These are phyloP conservation scores for Ooceraea biroi DNA, from an alignment of 1,140 invertebrate genomes.

Conservation along the genomic window DNA sequence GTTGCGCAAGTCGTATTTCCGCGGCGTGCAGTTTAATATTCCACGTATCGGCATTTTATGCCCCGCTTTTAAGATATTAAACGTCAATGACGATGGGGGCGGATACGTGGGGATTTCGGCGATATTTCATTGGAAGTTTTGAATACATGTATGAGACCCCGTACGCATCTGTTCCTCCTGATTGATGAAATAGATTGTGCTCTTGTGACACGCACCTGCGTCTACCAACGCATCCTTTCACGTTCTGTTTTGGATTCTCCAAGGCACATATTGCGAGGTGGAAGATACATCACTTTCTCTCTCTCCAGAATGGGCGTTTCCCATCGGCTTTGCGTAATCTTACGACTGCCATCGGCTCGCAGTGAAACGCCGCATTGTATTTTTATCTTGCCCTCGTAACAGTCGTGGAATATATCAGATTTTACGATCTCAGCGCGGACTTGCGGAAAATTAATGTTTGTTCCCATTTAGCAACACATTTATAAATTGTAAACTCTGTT, in stretches of 20 bases:
- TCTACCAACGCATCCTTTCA: slow-evolving; percentile 46
- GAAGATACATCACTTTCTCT: slow-evolving; percentile 56
- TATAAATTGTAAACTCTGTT: background rate
- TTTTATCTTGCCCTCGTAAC: background rate
- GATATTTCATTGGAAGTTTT: slow-evolving; percentile 59
- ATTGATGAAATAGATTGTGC: slow-evolving; percentile 83
- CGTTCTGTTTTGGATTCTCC: slow-evolving; percentile 65
- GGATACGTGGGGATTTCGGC: slow-evolving; percentile 33
- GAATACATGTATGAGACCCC: slow-evolving; percentile 60
- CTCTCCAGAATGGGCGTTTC: slow-evolving; percentile 17
- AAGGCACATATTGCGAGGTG: slow-evolving; percentile 52
- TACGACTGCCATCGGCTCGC: slow-evolving; percentile 16
- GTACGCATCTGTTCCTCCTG: slow-evolving; percentile 81
- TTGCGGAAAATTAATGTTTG: background rate
- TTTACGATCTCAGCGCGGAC: background rate
- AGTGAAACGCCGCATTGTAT: slow-evolving; percentile 7
- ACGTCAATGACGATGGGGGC: slow-evolving; percentile 39
- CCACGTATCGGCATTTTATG: slow-evolving; percentile 42
- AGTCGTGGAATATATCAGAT: background rate
- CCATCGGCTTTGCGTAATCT: slow-evolving; percentile 4
- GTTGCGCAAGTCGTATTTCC: too few species aligned
- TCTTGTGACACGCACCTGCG: slow-evolving; percentile 80
- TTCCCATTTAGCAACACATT: background rate
- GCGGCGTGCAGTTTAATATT: slow-evolving; percentile 18
- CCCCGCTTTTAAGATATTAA: slow-evolving; percentile 58